These are phyloP conservation scores for Prochilodus magdalenae DNA, from an alignment of 2,113 vertebrate genomes.

Conservation along the genomic window DNA sequence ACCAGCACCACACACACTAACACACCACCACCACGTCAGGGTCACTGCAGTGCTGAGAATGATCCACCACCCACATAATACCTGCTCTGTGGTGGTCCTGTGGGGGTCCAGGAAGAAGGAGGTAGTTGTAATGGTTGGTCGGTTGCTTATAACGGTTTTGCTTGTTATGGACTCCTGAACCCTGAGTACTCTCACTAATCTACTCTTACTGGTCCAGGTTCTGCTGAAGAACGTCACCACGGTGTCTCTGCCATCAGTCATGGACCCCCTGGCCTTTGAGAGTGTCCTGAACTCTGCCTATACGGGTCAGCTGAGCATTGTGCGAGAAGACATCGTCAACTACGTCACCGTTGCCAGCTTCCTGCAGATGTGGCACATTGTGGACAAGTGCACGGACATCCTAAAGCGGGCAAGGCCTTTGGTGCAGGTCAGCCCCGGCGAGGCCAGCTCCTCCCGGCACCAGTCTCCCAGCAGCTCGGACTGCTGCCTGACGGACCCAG, in stretches of 20 bases:
- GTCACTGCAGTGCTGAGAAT: too few relatives aligned
- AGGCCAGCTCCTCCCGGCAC: slow-evolving; percentile 74
- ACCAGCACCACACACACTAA: too few relatives aligned
- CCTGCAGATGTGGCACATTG: slow-evolving; percentile 97
- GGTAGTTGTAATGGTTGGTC: too few relatives aligned
- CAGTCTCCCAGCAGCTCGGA: slow-evolving; percentile 92
- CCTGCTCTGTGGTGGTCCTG: too few relatives aligned
- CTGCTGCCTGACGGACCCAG: slow-evolving; percentile 70
- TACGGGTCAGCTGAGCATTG: slow-evolving; percentile 87
- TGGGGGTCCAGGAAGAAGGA: too few relatives aligned
- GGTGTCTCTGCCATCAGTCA: slow-evolving; percentile 86
- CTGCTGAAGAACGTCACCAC: slow-evolving; percentile 91
- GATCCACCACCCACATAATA: too few relatives aligned
- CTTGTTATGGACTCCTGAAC: neutral
- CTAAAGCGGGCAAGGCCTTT: slow-evolving; percentile 67
- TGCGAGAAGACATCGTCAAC: slow-evolving; percentile 89
- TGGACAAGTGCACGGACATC: slow-evolving; percentile 94
- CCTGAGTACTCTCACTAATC: neutral
- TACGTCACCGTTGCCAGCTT: slow-evolving; percentile 93
- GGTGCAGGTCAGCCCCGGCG: slow-evolving; percentile 31
- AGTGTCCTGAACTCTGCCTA: slow-evolving; percentile 89
- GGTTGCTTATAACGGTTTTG: too few relatives aligned
- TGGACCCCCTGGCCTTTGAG: slow-evolving; percentile 91
- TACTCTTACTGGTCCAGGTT: slow-evolving; percentile 73
- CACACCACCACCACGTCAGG: too few relatives aligned